phyloP scores from a whole-genome alignment of 1,140 invertebrate species.

The Anoplolepis gracilipes region DNA sequence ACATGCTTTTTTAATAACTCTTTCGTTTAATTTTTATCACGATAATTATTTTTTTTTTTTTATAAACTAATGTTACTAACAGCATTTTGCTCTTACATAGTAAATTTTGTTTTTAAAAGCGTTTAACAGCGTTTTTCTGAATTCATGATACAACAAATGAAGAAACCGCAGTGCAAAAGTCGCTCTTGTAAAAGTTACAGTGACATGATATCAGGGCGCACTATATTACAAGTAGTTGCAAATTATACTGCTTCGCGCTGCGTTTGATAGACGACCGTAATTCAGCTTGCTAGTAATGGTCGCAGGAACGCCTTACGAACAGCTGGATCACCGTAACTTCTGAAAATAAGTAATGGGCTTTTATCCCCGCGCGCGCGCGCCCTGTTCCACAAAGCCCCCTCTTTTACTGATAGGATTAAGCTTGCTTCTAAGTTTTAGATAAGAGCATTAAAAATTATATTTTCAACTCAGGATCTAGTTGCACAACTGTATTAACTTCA shows the following conservation, averaged over 20 bases:
- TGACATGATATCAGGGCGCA: conserved; percentile 59
- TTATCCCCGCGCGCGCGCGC: conserved; percentile 46
- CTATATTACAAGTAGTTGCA: conserved; percentile 66
- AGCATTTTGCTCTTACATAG: background rate
- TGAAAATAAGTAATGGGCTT: conserved; percentile 62
- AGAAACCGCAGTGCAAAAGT: conserved; percentile 20
- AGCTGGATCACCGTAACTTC: conserved; percentile 68
- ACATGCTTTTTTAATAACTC: background rate
- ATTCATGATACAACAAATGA: background rate
- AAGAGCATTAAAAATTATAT: conserved; percentile 48
- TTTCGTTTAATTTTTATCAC: background rate
- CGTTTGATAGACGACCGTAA: conserved; percentile 71
- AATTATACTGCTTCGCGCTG: conserved; percentile 68
- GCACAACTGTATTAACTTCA: conserved; percentile 23
- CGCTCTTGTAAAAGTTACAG: conserved; percentile 54
- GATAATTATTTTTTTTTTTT: background rate
- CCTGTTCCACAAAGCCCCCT: background rate
- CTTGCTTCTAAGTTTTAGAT: conserved; percentile 48
- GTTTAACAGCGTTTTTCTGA: background rate
- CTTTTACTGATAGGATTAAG: conserved; percentile 35
- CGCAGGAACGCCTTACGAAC: conserved; percentile 65
- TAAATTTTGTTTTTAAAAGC: background rate
- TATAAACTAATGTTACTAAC: background rate
- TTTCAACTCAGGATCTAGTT: conserved; percentile 28
- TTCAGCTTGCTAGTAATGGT: conserved; percentile 69